Conservation (phyloP, 2,888 invertebrate species). For the Drosophila macrospina region DNA sequence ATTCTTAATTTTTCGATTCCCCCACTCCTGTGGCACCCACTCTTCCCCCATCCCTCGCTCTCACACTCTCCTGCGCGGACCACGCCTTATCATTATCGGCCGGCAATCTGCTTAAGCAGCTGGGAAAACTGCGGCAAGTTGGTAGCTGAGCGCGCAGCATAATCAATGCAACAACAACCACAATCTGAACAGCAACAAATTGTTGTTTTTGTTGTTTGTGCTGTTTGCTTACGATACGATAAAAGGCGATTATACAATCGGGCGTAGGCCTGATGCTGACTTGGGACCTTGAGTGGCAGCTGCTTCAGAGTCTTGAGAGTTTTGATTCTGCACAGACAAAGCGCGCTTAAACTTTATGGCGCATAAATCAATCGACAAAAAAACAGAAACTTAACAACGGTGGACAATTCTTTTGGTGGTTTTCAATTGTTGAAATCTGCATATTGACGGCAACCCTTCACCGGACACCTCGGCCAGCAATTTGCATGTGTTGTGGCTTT, state of each 20-base stretch:
- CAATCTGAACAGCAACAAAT: constrained; percentile 15
- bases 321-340: constrained; percentile 55
- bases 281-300: constrained; percentile 19
- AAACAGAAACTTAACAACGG: constrained; percentile 13
- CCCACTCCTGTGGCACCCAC: not conserved
- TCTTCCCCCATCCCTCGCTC: not conserved
- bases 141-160: constrained; percentile 38
- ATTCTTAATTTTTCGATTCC: constrained; percentile 63
- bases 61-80: not conserved
- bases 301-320: constrained; percentile 30
- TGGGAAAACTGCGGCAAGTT: constrained; percentile 29
- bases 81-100: constrained; percentile 52
- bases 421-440: constrained; percentile 51
- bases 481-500: constrained; percentile 21
- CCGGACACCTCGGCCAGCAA: constrained; percentile 49
- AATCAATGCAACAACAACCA: constrained; percentile 53
- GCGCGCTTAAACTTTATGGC: constrained; percentile 69
- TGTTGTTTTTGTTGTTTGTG: constrained; percentile 18
- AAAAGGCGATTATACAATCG: constrained; percentile 56
- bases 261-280: constrained; percentile 52
- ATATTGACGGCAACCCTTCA: constrained; percentile 65
- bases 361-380: constrained; percentile 68
- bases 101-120: constrained; percentile 43
- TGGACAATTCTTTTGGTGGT: constrained; percentile 55
- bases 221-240: constrained; percentile 34